Conservation (phyloP, 2,888 invertebrate genomes). For the Drosophila paranaensis region DNA sequence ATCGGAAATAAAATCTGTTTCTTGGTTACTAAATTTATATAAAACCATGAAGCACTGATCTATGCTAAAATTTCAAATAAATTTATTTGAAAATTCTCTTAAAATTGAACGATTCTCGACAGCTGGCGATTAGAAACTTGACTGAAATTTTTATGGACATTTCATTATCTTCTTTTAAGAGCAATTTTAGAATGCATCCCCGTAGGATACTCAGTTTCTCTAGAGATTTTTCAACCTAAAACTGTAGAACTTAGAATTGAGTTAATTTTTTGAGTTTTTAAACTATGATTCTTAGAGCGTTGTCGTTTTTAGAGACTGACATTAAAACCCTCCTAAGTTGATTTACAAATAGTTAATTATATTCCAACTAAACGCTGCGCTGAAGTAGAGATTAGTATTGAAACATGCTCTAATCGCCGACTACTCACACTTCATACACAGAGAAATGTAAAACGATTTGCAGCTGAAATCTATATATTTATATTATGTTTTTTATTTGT, state of each 20-base stretch:
- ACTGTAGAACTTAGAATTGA: background rate
- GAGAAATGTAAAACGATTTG: conserved; percentile 25
- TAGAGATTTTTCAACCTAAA: background rate
- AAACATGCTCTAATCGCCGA: conserved; percentile 24
- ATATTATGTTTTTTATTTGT: background rate
- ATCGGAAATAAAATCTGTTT: background rate
- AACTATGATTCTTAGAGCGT: background rate
- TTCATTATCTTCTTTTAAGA: conserved; percentile 22
- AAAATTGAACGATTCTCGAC: background rate
- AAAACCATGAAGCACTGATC: background rate
- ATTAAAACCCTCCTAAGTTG: background rate
- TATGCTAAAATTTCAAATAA: background rate
- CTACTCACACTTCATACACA: conserved; percentile 15
- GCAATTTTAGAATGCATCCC: conserved; percentile 46
- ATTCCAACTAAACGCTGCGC: conserved; percentile 52
- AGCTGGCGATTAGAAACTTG: conserved; percentile 6
- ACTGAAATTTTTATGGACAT: conserved; percentile 9
- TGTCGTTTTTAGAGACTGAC: background rate
- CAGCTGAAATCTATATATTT: conserved; percentile 7
- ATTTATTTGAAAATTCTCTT: background rate
- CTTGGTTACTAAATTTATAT: background rate
- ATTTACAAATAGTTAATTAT: background rate
- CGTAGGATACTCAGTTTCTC: conserved; percentile 15
- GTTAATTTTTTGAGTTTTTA: background rate
- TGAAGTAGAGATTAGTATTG: conserved; percentile 44